Evolutionary conservation across 2,113 vertebrate genomes (phyloP), one percentile per base, ranked within the genome.

Genomic region (Alethe diademata): DNA sequence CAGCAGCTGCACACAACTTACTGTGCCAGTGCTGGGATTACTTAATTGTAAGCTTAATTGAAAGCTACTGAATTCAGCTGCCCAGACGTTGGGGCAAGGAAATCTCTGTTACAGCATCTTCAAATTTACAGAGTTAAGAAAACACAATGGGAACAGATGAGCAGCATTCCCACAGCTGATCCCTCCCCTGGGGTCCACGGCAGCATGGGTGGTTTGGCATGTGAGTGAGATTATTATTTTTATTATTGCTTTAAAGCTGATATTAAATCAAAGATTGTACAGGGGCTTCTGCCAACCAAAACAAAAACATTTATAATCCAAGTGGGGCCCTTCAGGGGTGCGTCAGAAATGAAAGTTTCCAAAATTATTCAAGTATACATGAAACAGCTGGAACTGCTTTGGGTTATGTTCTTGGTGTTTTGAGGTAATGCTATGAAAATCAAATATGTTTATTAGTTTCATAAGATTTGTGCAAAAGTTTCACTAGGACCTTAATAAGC

Each of bases 381-480:
- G 91, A 92, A 95, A 79, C 94, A 96, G 95, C 96, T 97, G 95
- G 94, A 96, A 86, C 43, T 69, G 95, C 95, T 96, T 86, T 90
- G 85, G 94, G 93, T 91, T 92, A 74, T 79, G 82, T 78, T 95
- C 75, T 74, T 92, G 45, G 72, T 76, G 81, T 93, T 93, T 79
- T 72, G 93, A 94, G 88, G 83, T 94, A 86, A 75, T 48, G 71
- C 87, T 94, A 4, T 91, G 80, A 91, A 96, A 95, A 79, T 70
- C 87, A 82, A 80, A 83, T 73, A 70, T 35, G 50, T 88, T 97
- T 62, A 50, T 80, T 95, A 75, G 53, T 72, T 97, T 88, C 72
- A 84, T 71, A 60, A 61, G 83, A 66, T 90, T 75, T 83, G 58
- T 85, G 69, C 64, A 90, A 38, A 69, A 73, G 58, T 78, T 93